Conservation (phyloP, 2,888 invertebrate genomes). For the Erebia epiphron region DNA sequence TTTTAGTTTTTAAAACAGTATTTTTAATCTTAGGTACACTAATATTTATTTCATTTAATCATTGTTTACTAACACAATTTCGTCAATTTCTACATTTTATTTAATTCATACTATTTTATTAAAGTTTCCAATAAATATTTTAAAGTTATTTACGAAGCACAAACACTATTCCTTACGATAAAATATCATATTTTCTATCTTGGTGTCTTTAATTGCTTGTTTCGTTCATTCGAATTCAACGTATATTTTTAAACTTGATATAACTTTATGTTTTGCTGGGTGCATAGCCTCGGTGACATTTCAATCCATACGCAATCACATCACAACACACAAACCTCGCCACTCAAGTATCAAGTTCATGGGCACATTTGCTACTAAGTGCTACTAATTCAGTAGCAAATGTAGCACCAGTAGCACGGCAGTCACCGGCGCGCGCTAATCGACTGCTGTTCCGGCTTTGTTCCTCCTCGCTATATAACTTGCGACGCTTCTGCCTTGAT, state of each 20-base stretch:
- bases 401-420: conserved; percentile 2
- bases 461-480: conserved; percentile 29
- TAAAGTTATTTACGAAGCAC: no score
- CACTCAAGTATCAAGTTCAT: conserved; percentile 19
- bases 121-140: background rate
- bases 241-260: no score
- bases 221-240: no score
- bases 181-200: no score
- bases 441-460: conserved; percentile 35
- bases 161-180: no score
- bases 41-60: background rate
- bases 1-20: background rate
- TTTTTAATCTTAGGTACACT: background rate
- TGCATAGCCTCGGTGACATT: background rate
- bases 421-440: conserved; percentile 29
- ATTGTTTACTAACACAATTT: background rate
- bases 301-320: background rate
- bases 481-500: conserved; percentile 23
- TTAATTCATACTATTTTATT: background rate
- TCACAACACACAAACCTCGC: conserved; percentile 5
- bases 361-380: background rate
- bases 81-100: background rate
- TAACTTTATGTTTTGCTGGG: background rate
- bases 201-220: no score
- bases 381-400: conserved; percentile 10